phyloP scores from a whole-genome alignment of 2,797 vertebrate genomes.

The Podarcis siculus region DNA sequence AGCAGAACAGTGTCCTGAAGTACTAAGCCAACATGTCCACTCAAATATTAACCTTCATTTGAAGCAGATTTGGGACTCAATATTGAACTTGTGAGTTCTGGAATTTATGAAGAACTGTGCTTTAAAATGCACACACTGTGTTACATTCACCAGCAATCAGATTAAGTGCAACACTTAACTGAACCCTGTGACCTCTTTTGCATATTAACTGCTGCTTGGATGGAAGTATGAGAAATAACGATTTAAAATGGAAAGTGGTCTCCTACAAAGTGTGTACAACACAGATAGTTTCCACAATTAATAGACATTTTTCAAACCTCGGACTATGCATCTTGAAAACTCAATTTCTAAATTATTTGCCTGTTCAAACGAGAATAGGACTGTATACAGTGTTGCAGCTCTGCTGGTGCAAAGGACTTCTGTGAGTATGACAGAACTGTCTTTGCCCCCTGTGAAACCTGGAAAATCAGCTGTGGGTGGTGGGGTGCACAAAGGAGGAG shows the following conservation, averaged over 20 bases:
- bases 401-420: no score
- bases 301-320: not conserved
- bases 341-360: not conserved
- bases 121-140: not conserved
- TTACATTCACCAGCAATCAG: not conserved
- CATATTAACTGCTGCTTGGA: not conserved
- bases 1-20: not conserved
- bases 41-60: not conserved
- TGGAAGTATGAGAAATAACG: not conserved
- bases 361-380: not conserved
- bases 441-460: no score
- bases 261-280: not conserved
- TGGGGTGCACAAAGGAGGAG: no score
- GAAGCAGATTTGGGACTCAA: not conserved
- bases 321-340: not conserved
- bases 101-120: not conserved
- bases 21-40: not conserved
- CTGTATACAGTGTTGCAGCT: no score
- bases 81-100: not conserved
- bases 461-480: no score
- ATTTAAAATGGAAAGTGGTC: not conserved
- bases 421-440: no score
- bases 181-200: not conserved
- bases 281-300: not conserved
- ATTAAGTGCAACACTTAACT: not conserved